Base-by-base conservation (phyloP, 2,797 vertebrate species). In the Parambassis ranga region DNA sequence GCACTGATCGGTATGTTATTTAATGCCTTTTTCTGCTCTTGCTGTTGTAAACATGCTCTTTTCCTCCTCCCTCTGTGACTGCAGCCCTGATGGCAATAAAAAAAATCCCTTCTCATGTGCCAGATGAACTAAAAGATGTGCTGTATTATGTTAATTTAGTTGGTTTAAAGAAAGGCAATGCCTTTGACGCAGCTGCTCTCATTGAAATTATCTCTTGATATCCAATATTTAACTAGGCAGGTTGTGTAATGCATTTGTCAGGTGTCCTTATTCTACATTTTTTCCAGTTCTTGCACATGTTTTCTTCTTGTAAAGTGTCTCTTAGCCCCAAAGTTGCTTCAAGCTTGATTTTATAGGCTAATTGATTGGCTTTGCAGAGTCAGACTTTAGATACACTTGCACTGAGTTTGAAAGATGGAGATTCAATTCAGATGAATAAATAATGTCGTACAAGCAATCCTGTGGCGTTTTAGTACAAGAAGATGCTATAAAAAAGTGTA, bases 351-450 rank as follows among this genome's bases (percentile, higher is more conserved):
- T 80, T 70, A 75, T 69, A 14, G 65, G 49, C 50, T 22, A 78
- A 82, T 77, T 79, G 58, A 85, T 80, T 73, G 59, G 57, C 31
- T 77, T 63, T 79, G 71, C 36, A 0, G 56, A 44, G 65, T 66
- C 33, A 65, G 64, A 60, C 56, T 63, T 67, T 62, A 64, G 64
- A 61, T 41, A 32, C 44, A 61, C 53, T 67, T 52, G 36, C 52
- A 38, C 69, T 38, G 15, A 44, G 53, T 74, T 59, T 62, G 60
- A 56, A 58, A 43, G 58, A 69, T 52, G 44, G 48, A 37, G 13
- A 53, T 73, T 66, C 20, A 7, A 70, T 77, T 74, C 3, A 27
- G 64, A 67, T 76, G 55, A 82, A 72, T 79, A 75, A 78, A 51
- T 63, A 60, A 77, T 76, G 50, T 47, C 42, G 35, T 65, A 60